These are phyloP conservation scores for Lithodes maja DNA, from an alignment of 2,888 invertebrate genomes.

Conservation along the genomic window DNA sequence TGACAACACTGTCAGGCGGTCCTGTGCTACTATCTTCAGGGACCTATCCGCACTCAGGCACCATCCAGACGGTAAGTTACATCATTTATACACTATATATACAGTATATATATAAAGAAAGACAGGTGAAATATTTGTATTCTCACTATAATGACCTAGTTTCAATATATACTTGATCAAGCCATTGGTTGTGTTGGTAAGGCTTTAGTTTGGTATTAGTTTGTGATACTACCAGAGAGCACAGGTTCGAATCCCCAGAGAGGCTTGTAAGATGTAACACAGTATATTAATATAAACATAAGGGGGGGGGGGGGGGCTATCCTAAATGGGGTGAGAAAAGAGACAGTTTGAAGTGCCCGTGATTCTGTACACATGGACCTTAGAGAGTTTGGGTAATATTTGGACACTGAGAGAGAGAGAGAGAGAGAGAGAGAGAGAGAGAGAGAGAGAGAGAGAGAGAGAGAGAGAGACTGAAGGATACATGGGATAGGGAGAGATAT, in stretches of 20 bases:
- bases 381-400: background rate
- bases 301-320: background rate
- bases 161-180: too few species aligned
- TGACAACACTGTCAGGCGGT: constrained; percentile 15
- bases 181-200: too few species aligned
- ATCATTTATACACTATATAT: too few species aligned
- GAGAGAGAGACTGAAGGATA: background rate
- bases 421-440: background rate
- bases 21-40: constrained; percentile 36
- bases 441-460: background rate
- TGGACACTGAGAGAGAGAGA: background rate
- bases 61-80: constrained; percentile 29
- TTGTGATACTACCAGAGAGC: too few species aligned
- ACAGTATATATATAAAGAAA: too few species aligned
- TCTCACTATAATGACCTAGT: too few species aligned
- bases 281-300: background rate
- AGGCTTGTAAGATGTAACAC: too few species aligned
- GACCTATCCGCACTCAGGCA: constrained; percentile 11
- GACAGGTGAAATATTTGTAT: too few species aligned
- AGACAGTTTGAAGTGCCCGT: too few species aligned
- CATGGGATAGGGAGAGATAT: background rate
- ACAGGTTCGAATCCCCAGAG: too few species aligned
- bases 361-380: too few species aligned
- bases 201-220: too few species aligned
- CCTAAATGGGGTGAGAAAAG: background rate